phyloP scores from a whole-genome alignment of 2,888 invertebrate genomes.

The Chironomus tentans region DNA sequence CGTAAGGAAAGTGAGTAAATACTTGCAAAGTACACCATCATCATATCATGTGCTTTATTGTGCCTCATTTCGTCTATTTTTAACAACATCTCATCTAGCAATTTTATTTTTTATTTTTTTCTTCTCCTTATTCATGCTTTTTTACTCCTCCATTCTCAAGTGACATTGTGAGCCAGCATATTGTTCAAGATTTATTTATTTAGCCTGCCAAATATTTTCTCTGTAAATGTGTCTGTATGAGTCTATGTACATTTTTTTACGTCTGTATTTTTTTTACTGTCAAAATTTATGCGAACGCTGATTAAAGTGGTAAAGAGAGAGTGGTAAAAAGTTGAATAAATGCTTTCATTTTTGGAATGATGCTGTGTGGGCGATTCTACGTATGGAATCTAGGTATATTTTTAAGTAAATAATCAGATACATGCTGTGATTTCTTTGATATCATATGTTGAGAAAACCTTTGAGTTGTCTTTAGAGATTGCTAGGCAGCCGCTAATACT shows the following conservation, averaged over 20 bases:
- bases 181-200: constrained; percentile 5
- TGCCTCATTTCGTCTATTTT: background rate
- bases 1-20: background rate
- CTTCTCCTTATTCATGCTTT: background rate
- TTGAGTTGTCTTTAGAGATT: too few relatives aligned
- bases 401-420: too few relatives aligned
- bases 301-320: background rate
- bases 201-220: background rate
- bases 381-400: too few relatives aligned
- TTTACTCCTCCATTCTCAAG: background rate
- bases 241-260: background rate
- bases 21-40: background rate
- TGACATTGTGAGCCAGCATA: background rate
- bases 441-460: too few relatives aligned
- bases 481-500: too few relatives aligned
- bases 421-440: too few relatives aligned
- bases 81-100: background rate
- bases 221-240: background rate
- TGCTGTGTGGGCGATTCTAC: too few relatives aligned
- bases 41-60: background rate
- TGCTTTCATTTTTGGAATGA: too few relatives aligned
- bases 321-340: background rate
- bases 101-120: background rate
- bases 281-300: background rate
- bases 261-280: background rate